Base-by-base conservation (phyloP, 2,888 invertebrate genomes). In the Enchytraeus crypticus region DNA sequence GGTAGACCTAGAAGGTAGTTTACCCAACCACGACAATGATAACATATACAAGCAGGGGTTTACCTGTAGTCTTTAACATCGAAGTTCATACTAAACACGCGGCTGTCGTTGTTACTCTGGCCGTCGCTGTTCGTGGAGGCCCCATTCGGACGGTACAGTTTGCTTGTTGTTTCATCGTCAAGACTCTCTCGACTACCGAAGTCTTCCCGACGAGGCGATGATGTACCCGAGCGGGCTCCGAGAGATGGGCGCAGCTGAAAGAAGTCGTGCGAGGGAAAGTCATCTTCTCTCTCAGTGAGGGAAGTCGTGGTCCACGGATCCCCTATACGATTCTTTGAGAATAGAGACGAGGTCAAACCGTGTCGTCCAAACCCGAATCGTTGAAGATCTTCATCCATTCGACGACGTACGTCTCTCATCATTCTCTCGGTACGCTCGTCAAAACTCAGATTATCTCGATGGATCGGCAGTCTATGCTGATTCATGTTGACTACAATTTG, bases 21-120 rank as follows among this genome's bases (percentile, higher is more conserved):
- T n/a, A n/a, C n/a, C n/a, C n/a, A n/a, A n/a, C n/a, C n/a, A n/a
- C n/a, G n/a, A n/a, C n/a, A n/a, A n/a, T n/a, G n/a, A n/a, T n/a
- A n/a, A n/a, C n/a, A n/a, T n/a, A n/a, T n/a, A n/a, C n/a, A n/a
- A n/a, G n/a, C n/a, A n/a, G n/a, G n/a, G n/a, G n/a, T 38, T 23
- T 23, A 47, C 32, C 59, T 57, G 55, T 66, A 66, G 3, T 65
- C 65, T 27, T 61, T 61, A 18, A 66, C 66, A 33, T 66, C 59
- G 56, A 67, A 67, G 34, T 64, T 65, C 62, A 66, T 64, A 43
- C 64, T 55, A 51, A 66, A 66, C 43, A 51, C 34, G 23, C 66
- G 45, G 34, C 63, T 53, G 8, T 18, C 38, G 11, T 18, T 18
- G 38, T 23, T 51, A 54, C 18, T 34, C 45, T 14, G 21, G 49